Evolutionary conservation across 2,113 vertebrate species (phyloP), one percentile per base, ranked within the genome.

Genomic region (Etheostoma cragini): DNA sequence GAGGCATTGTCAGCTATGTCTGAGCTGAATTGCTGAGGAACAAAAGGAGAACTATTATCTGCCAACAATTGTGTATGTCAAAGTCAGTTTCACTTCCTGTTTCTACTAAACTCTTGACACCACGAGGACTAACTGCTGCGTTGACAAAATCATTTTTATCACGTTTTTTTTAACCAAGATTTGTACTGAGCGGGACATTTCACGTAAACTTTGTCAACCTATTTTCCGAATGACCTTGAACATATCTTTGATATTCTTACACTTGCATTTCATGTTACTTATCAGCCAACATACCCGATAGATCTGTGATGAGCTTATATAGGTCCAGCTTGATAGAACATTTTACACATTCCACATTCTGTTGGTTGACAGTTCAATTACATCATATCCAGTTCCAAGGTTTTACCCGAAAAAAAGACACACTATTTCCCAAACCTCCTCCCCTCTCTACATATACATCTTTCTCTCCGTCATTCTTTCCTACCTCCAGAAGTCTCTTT

Each of bases 1-100:
- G 97, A 97, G 35, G 98, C 97, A 58, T 96, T 97, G 64, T 96
- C 96, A 6, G 98, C 97, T 64, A 99, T 97, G 93, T 99, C 98
- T 46, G 90, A 94, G 88, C 98, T 99, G 85, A 99, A 99, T 98
- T 99, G 98, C 98, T 99, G 78, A 62, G 21, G 85, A 54, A 89
- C 45, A 78, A 6, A 47, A 75, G 0, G 8, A 80, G 17, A 80
- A n/a, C 1, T 10, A 54, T 46, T 68, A 61, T n/a, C 7, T 52
- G 8, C 17, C 22, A 79, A 38, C 26, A 24, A 62, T 21, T 75
- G 16, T 54, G 30, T 15, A 10, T 22, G 56, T 67, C n/a, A 5
- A 26, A 45, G 50, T 45, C 35, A 24, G 10, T 24, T 67, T 69
- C 19, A 53, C 16, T 56, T 15, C 21, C 2, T 2, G 13, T 67